Base-by-base conservation (phyloP, 2,888 invertebrate genomes). In the Sminthurinus aureus region DNA sequence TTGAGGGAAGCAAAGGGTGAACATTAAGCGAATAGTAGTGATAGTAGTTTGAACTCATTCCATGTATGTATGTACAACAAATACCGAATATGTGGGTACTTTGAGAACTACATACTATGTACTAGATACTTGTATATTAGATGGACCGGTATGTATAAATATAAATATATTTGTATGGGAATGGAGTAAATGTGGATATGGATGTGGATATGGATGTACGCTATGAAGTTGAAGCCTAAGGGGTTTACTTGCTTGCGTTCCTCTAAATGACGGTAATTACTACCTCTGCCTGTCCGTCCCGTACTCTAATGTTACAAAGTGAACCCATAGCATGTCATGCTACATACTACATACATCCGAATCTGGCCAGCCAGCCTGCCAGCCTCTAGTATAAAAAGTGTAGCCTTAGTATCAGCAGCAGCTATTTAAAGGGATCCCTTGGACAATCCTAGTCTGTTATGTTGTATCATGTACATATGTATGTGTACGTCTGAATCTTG, bases 201-300 rank as follows among this genome's bases (percentile, higher is more conserved):
- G 76, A 76, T 51, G 50, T 74, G 74, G 38, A 18, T 18, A 4
- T 22, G 15, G 74, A 58, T 18, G 58, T 13, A 58, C 15, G 38
- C 38, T 38, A 38, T 38, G 38, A 38, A 38, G 38, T 38, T 38
- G 38, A 38, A 50, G 77, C 77, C 77, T 77, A 50, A 77, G 64
- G 64, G 64, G 77, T 77, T 38, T 58, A 22, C 64, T 58, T 77
- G 73, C 58, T 73, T 80, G 51, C 67, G 73, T 80, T 73, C 73
- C 71, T 67, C 69, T 80, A 80, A 80, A 80, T 80, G 80, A 80
- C 73, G 80, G 80, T 80, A 80, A 80, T 80, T 80, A 80, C 73
- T 80, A 80, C 80, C 71, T 80, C 52, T 80, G 80, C 58, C 77
- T 77, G 77, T 77, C 77, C 58, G 52, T 77, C 77, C 6, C 38